phyloP scores from a whole-genome alignment of 2,888 invertebrate genomes.

The Syrphus vitripennis region DNA sequence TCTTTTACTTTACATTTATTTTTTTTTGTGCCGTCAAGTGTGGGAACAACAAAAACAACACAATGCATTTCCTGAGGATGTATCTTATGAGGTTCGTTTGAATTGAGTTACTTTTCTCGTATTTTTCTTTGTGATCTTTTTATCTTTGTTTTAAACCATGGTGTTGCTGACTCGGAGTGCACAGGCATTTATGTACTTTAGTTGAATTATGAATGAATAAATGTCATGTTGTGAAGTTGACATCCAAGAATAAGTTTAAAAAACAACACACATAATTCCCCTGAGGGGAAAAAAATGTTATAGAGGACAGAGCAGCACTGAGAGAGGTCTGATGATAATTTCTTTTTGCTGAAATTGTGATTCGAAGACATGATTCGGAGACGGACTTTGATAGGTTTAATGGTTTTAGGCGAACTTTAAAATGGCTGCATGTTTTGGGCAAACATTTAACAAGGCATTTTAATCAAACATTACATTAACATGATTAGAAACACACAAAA shows the following conservation, averaged over 20 bases:
- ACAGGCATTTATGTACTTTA: conserved; percentile 23
- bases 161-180: conserved; percentile 23
- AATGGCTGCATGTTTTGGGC: too few species aligned
- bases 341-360: neutral
- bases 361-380: neutral
- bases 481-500: too few species aligned
- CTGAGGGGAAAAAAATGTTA: neutral
- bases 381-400: neutral
- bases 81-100: conserved; percentile 68
- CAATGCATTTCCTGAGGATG: conserved; percentile 66
- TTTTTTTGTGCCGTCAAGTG: neutral
- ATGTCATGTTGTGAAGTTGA: conserved; percentile 14
- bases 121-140: conserved; percentile 40
- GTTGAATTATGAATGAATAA: conserved; percentile 57
- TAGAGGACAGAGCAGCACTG: neutral
- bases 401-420: neutral
- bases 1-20: conserved; percentile 16
- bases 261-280: conserved; percentile 19
- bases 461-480: too few species aligned
- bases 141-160: conserved; percentile 33
- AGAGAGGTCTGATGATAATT: neutral
- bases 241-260: conserved; percentile 8
- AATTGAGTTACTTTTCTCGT: conserved; percentile 48
- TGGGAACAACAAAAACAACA: conserved; percentile 37
- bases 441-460: too few species aligned